Percentiles rank a stretch among this genome's conserved stretches.
Conservation (phyloP, 1,140 invertebrate species). For the Sitodiplosis mosellana region DNA sequence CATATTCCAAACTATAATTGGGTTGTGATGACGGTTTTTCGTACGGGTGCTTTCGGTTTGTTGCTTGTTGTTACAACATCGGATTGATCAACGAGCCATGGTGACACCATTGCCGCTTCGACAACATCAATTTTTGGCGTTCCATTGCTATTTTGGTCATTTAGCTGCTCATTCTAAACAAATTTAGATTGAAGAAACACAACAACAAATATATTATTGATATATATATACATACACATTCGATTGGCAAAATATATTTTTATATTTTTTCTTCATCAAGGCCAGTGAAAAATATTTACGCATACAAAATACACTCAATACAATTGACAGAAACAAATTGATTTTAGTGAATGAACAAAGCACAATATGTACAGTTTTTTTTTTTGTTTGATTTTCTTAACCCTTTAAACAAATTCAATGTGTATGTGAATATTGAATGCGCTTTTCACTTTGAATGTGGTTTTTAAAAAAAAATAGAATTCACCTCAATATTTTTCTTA, state of each 20-base stretch:
- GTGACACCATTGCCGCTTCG: constrained; percentile 37
- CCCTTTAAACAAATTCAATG: no score
- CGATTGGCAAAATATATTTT: neutral
- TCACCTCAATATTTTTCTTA: no score
- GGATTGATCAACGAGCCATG: constrained; percentile 64
- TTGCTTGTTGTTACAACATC: constrained; percentile 40
- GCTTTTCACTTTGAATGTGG: no score
- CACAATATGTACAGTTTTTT: no score
- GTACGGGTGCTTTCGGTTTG: constrained; percentile 47
- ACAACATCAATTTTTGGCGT: constrained; percentile 26
- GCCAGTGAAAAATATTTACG: no score
- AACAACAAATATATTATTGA: neutral
- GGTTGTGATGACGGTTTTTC: constrained; percentile 70
- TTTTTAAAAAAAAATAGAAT: no score
- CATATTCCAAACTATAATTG: constrained; percentile 35
- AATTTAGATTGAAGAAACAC: neutral
- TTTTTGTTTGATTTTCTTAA: no score
- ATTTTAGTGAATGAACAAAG: no score
- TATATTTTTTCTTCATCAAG: neutral
- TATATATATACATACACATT: no score
- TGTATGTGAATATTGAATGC: no score
- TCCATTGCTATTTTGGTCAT: neutral
- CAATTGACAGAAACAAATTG: no score
- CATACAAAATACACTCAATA: no score
- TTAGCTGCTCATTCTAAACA: neutral